Conservation (phyloP, 2,797 vertebrate species). For the Phoebastria nigripes region DNA sequence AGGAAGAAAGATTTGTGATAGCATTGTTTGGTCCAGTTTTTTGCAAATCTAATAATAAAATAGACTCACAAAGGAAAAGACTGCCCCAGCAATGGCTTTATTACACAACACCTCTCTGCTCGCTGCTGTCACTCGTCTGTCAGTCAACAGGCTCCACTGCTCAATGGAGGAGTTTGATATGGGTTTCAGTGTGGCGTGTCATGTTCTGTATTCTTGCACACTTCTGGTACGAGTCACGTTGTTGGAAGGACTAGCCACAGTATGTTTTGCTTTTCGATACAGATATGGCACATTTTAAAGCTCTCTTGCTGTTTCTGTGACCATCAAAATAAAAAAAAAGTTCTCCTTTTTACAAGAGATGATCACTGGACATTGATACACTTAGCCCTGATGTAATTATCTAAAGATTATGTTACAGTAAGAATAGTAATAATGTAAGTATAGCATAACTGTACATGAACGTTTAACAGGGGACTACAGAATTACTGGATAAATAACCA, state of each 20-base stretch:
- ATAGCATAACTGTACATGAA: neutral
- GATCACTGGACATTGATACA: too few relatives aligned
- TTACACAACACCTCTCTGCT: neutral
- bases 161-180: neutral
- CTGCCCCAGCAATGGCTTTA: neutral
- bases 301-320: neutral
- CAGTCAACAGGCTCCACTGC: neutral
- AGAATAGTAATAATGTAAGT: neutral
- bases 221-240: neutral
- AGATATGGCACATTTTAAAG: neutral
- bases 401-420: neutral
- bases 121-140: neutral
- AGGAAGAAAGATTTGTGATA: neutral
- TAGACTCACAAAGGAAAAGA: neutral
- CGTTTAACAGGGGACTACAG: rapidly evolving
- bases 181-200: neutral
- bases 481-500: neutral
- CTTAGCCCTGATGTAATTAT: neutral
- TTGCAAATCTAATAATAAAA: neutral
- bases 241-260: neutral
- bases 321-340: neutral
- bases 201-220: neutral
- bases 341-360: neutral
- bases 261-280: neutral
- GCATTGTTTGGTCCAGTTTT: neutral